Evolutionary conservation across 2,888 invertebrate genomes (phyloP), one percentile per base, ranked within the genome.

Genomic region (Uropetala carovei): DNA sequence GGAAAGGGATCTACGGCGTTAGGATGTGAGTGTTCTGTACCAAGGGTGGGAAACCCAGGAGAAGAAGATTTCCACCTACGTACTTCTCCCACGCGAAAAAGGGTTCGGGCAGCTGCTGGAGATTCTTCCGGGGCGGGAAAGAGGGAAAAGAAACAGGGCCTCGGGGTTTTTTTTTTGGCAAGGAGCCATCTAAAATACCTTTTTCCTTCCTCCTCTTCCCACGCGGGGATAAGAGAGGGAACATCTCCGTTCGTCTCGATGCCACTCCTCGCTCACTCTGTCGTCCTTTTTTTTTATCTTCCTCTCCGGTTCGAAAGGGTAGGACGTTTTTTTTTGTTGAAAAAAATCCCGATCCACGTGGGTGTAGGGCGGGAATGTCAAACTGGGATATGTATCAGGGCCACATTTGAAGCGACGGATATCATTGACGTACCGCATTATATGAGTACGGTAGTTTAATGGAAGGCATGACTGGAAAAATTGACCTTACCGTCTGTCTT

Each of bases 171-270:
- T 75, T 27, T 75, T 75, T 75, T 75, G 75, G 75, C 75, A 11
- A 27, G 75, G 75, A 75, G 22, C 75, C 75, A 75, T 22, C 75
- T 27, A 75, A 75, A 75, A 75, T 75, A 75, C 75, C 75, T 75
- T 27, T 43, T n/a, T 68, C 68, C n/a, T n/a, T 68, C 68, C n/a
- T n/a, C 18, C 22, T 7, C 68, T 68, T 68, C n/a, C 22, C 75
- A 75, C 75, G 13, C 22, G 22, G 75, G 75, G 75, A 75, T 75
- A 75, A 75, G 27, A 75, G 75, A 75, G 75, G 22, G 27, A 43
- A 43, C 43, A 43, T 43, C 43, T 43, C 43, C 43, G 22, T 75
- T 10, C 22, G 27, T 75, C 75, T 75, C 75, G 22, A 43, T 22
- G 75, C 22, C 68, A 60, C 60, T 16, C 18, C 60, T 60, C 7